These are phyloP conservation scores for Rotaria macrura DNA, from an alignment of 2,888 invertebrate genomes.

Conservation along the genomic window DNA sequence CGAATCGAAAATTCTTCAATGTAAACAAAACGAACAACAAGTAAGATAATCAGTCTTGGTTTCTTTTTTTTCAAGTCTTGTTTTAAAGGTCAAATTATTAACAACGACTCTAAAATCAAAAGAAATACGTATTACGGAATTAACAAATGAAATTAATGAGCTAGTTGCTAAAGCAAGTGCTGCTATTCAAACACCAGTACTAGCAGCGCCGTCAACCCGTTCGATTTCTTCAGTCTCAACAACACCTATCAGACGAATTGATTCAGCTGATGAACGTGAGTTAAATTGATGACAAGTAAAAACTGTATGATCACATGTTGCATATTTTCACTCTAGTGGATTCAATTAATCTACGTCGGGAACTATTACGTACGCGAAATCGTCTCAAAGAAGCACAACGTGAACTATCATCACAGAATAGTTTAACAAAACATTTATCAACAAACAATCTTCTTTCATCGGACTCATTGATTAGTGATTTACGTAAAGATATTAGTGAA, in stretches of 20 bases:
- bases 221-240: slow-evolving; percentile 11
- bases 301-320: no score
- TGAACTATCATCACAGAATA: background rate
- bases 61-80: background rate
- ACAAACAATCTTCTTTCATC: background rate
- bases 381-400: slow-evolving; percentile 19
- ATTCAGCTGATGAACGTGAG: slow-evolving; percentile 15
- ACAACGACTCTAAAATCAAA: background rate
- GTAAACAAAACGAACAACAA: slow-evolving; percentile 3
- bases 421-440: slow-evolving; percentile 17
- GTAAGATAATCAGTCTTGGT: background rate
- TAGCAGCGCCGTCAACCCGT: background rate
- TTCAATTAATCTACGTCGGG: slow-evolving; percentile 4
- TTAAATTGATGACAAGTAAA: background rate
- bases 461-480: background rate
- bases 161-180: background rate
- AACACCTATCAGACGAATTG: background rate
- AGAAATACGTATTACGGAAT: background rate
- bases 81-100: background rate
- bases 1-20: background rate
- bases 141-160: slow-evolving; percentile 16
- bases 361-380: slow-evolving; percentile 1
- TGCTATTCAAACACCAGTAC: background rate
- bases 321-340: background rate
- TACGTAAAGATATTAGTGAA: slow-evolving; percentile 20